A percentile compares a stretch with the other conserved stretches of the same genome.
Evolutionary conservation across 23 tunicate species (phyloP).

Genomic region (Ciona savignyi): DNA sequence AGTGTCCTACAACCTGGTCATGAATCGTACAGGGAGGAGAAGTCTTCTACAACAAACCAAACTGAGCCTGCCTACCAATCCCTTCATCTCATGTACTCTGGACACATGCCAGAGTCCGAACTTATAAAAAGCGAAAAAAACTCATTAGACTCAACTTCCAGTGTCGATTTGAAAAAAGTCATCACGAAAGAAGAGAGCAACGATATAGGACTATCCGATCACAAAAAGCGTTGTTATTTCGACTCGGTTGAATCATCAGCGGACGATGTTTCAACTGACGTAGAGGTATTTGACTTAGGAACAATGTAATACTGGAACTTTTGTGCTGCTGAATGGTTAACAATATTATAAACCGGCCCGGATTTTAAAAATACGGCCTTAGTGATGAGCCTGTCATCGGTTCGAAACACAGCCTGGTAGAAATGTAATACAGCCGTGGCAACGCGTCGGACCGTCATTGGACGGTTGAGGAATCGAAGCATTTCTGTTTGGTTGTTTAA

Average conservation of each 20-base stretch:
- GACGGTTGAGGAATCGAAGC: too few relatives aligned
- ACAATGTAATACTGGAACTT: too few relatives aligned
- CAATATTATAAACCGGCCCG: too few relatives aligned
- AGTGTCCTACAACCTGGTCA: neutral
- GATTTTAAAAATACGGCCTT: too few relatives aligned
- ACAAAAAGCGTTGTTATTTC: constrained; percentile 18
- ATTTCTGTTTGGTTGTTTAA: too few relatives aligned
- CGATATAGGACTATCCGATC: neutral
- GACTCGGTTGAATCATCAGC: constrained; percentile 48
- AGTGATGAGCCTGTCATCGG: too few relatives aligned
- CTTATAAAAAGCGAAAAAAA: neutral
- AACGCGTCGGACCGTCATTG: too few relatives aligned
- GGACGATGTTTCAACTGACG: constrained; percentile 48
- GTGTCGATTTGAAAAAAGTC: neutral
- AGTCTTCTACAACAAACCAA: neutral
- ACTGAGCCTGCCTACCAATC: constrained; percentile 3
- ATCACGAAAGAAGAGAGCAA: neutral
- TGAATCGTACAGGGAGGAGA: neutral
- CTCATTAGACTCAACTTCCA: neutral
- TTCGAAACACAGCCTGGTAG: too few relatives aligned
- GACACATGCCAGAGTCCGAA: neutral
- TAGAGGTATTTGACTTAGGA: constrained; percentile 52
- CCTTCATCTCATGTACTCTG: constrained; percentile 1
- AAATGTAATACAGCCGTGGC: too few relatives aligned
- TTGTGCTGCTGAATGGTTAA: neutral